phyloP scores from a whole-genome alignment of 1,140 invertebrate species.

The Araneus ventricosus region DNA sequence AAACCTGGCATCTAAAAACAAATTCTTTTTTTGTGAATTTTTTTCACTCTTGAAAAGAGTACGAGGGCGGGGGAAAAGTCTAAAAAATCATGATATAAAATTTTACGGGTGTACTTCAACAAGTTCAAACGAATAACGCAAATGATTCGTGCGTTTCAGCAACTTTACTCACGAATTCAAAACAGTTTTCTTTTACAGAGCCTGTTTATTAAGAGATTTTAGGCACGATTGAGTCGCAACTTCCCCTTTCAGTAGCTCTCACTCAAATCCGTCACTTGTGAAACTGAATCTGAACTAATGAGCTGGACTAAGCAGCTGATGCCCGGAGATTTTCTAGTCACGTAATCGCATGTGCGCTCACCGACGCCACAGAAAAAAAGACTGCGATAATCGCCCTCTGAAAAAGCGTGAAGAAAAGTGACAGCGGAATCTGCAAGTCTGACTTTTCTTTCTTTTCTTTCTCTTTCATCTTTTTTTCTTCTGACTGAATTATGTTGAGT shows the following conservation, averaged over 20 bases:
- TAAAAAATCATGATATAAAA: too few species aligned
- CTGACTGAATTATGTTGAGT: constrained; percentile 14
- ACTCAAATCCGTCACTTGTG: constrained; percentile 45
- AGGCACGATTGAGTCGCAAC: constrained; percentile 13
- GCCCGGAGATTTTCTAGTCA: neutral
- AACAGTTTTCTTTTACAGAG: neutral
- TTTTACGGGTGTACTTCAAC: neutral
- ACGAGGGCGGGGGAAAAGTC: too few species aligned
- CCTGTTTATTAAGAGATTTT: constrained; percentile 11
- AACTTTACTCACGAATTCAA: neutral
- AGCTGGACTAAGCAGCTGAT: constrained; percentile 8
- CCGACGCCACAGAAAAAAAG: neutral
- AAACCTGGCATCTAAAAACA: too few species aligned
- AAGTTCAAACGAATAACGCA: neutral
- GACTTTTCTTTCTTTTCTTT: neutral
- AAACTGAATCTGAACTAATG: constrained; percentile 39
- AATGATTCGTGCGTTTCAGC: neutral
- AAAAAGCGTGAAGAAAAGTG: constrained; percentile 34
- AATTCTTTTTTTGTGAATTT: too few species aligned
- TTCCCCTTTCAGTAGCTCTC: constrained; percentile 14
- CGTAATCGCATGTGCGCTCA: neutral
- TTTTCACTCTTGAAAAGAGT: too few species aligned
- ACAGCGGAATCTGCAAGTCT: constrained; percentile 16
- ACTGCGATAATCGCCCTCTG: neutral
- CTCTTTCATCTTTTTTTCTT: neutral